These are phyloP conservation scores for Oostethus manadensis DNA, from an alignment of 2,113 vertebrate genomes.

Conservation along the genomic window DNA sequence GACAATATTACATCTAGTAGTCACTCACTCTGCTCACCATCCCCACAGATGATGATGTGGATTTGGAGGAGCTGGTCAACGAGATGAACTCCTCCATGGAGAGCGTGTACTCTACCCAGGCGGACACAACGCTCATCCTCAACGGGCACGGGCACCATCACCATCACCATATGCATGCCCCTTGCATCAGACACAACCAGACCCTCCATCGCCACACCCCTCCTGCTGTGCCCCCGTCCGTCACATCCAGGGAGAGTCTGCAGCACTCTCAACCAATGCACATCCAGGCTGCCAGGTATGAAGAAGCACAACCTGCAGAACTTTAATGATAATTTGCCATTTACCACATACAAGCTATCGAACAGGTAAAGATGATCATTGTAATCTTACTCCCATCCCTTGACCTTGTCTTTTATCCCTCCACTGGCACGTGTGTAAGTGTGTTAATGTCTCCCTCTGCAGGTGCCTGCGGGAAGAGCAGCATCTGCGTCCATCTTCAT, in stretches of 20 bases:
- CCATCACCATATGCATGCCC: conserved; percentile 43
- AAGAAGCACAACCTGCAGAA: no score
- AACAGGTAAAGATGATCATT: no score
- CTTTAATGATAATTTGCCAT: no score
- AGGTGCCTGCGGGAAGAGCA: conserved; percentile 89
- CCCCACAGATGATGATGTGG: conserved; percentile 84
- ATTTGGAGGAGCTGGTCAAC: conserved; percentile 88
- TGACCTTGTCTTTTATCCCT: not conserved
- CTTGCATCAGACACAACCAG: conserved; percentile 36
- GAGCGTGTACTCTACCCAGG: conserved; percentile 78
- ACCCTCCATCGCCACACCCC: conserved; percentile 44
- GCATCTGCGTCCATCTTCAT: conserved; percentile 83
- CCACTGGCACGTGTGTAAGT: not conserved
- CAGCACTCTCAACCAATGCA: conserved; percentile 88
- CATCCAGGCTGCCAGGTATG: conserved; percentile 86
- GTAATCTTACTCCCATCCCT: no score
- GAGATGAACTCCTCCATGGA: conserved; percentile 92
- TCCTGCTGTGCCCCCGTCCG: conserved; percentile 3
- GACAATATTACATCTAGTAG: not conserved
- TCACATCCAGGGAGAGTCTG: conserved; percentile 71
- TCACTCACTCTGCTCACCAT: conserved; percentile 3
- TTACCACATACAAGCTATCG: no score
- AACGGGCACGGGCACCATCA: conserved; percentile 66
- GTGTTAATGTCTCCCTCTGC: conserved; percentile 45
- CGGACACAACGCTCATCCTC: conserved; percentile 81